A percentile compares a stretch with the other conserved stretches of the same genome.
These are phyloP conservation scores for Ptychodera flava DNA, from an alignment of 35 echinoderm and acorn worm species.

Conservation along the genomic window DNA sequence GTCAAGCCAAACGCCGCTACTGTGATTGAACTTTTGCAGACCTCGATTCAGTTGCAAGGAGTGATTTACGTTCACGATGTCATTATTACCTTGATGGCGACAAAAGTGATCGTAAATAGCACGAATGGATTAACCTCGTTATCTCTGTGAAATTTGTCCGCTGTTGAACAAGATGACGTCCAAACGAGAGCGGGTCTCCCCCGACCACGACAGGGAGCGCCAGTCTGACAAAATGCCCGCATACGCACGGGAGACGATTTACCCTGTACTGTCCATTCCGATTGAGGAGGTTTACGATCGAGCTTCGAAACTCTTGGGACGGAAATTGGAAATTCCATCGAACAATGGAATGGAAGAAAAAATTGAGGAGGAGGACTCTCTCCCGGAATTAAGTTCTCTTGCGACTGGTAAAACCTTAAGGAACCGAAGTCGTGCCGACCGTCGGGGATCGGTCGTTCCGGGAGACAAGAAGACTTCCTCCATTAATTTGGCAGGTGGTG, in stretches of 20 bases:
- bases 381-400: background rate
- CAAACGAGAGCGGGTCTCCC: background rate
- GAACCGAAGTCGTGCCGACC: background rate
- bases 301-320: constrained; percentile 43
- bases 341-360: constrained; percentile 47
- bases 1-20: too few relatives aligned
- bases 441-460: background rate
- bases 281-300: constrained; percentile 89
- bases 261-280: constrained; percentile 51
- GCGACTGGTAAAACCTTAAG: background rate
- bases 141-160: too few relatives aligned
- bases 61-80: too few relatives aligned
- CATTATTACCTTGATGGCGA: too few relatives aligned
- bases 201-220: background rate
- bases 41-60: too few relatives aligned
- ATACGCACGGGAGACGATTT: constrained; percentile 27
- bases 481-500: background rate
- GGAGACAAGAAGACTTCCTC: background rate
- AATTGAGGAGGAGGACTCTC: background rate
- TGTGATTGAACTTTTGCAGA: too few relatives aligned
- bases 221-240: background rate
- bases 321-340: constrained; percentile 40
- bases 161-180: too few relatives aligned
- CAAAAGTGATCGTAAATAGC: too few relatives aligned
- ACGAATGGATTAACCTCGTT: too few relatives aligned